These are phyloP conservation scores for Lithophane semibrunnea DNA, from an alignment of 2,888 invertebrate genomes.

Conservation along the genomic window DNA sequence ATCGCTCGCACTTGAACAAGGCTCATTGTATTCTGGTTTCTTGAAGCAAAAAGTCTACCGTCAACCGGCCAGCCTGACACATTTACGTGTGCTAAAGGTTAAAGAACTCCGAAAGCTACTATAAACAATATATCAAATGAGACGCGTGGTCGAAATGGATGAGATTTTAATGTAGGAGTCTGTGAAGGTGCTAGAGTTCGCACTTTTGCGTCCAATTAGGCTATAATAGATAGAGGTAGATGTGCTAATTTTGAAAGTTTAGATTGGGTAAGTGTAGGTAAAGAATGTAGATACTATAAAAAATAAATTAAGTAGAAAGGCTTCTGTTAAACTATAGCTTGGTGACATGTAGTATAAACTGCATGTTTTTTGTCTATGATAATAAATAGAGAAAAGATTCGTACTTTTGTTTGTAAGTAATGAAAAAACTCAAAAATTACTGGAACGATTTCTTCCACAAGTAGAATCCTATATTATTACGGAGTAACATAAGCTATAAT, in stretches of 20 bases:
- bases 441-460: too few species aligned
- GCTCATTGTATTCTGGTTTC: constrained; percentile 70
- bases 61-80: constrained; percentile 72
- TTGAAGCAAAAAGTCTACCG: constrained; percentile 71
- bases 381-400: too few species aligned
- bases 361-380: background rate
- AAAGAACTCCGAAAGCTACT: constrained; percentile 68
- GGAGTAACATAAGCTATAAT: too few species aligned
- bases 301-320: background rate
- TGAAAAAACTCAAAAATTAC: too few species aligned
- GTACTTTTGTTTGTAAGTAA: too few species aligned
- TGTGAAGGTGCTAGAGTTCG: constrained; percentile 30
- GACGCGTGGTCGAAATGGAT: constrained; percentile 42
- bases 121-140: constrained; percentile 67
- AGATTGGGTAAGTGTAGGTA: background rate
- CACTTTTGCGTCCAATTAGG: constrained; percentile 10
- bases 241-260: constrained; percentile 34
- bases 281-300: background rate
- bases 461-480: too few species aligned
- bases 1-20: constrained; percentile 46
- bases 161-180: constrained; percentile 17
- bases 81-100: constrained; percentile 73
- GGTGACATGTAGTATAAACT: background rate
- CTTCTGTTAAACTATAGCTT: background rate
- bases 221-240: background rate